These are phyloP conservation scores for Varanus komodoensis DNA, from an alignment of 2,113 vertebrate species.

Conservation along the genomic window DNA sequence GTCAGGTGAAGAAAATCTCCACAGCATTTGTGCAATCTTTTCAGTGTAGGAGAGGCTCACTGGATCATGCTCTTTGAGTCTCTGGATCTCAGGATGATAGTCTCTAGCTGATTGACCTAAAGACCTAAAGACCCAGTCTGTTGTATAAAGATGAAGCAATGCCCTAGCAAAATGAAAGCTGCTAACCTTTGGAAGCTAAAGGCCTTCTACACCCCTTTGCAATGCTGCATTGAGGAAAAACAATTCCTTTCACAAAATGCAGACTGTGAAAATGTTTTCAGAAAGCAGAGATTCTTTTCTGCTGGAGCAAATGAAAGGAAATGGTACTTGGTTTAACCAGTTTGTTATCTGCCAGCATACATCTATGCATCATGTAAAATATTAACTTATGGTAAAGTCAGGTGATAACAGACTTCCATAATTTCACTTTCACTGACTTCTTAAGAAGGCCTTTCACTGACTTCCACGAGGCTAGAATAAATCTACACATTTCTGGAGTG, in stretches of 20 bases:
- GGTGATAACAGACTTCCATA: not conserved
- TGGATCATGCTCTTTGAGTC: not conserved
- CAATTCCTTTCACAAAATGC: conserved; percentile 16
- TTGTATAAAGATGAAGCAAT: conserved; percentile 23
- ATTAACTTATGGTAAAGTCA: not conserved
- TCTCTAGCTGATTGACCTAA: not conserved
- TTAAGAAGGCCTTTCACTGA: not conserved
- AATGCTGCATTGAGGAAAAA: conserved; percentile 3
- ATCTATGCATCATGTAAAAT: not conserved
- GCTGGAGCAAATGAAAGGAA: conserved; percentile 23
- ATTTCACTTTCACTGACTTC: conserved; percentile 3
- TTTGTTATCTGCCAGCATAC: not conserved
- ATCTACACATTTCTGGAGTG: not conserved
- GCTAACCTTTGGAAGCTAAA: conserved; percentile 25
- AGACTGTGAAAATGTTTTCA: conserved; percentile 26
- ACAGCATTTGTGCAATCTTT: not conserved
- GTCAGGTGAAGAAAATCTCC: not conserved
- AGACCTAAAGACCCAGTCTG: conserved; percentile 17
- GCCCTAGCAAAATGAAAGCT: conserved; percentile 8
- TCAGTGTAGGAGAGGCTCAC: not conserved
- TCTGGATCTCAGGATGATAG: too few relatives aligned
- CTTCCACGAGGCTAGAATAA: conserved; percentile 18
- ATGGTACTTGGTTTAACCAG: conserved; percentile 25
- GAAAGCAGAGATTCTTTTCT: conserved; percentile 31
- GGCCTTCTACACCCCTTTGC: not conserved